Evolutionary conservation across 2,888 invertebrate species (phyloP), one percentile per base, ranked within the genome.

Genomic region (Philhelius pedissequus): DNA sequence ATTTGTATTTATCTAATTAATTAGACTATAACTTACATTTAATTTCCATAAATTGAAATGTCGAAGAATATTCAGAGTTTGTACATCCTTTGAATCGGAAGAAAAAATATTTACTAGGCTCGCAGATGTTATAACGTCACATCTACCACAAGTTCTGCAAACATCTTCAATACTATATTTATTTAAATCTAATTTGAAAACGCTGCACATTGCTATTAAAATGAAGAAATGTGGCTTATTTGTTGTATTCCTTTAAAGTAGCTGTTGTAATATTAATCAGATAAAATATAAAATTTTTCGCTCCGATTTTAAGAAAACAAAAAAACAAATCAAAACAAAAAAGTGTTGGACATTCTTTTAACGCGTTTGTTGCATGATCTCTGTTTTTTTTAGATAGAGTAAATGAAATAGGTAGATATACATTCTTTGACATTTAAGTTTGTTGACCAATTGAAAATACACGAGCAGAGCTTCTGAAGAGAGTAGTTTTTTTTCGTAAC

Each of bases 81-180:
- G 74, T 2, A 48, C 70, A 2, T 70, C 35, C 13, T 66, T 18
- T 4, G 66, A 27, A 20, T 84, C 75, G 5, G 64, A 38, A 1
- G 80, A 18, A 66, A 84, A 84, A 18, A 84, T 75, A 32, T 80
- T 79, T 25, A 76, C 62, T 8, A 84, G 68, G 9, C 84, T 35
- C 0, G 70, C 79, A 0, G 84, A 76, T 35, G 84, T 84, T 50
- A 79, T 68, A 38, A 84, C 71, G 56, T 84, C 84, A 75, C 84
- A 84, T 80, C 71, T 84, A 13, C 84, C 84, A 18, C 84, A 84
- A 8, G 60, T 71, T 56, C 84, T 70, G 45, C 84, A 84, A 9
- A 32, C 84, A 71, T 84, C 84, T 71, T 84, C 84, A 18, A 84
- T 71, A 22, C 60, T 80, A 32, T 80, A 84, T 32, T 80, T 84